A percentile compares a stretch with the other conserved stretches of the same genome.
phyloP scores from a whole-genome alignment of 2,797 vertebrate genomes.

The Bovichtus variegatus region DNA sequence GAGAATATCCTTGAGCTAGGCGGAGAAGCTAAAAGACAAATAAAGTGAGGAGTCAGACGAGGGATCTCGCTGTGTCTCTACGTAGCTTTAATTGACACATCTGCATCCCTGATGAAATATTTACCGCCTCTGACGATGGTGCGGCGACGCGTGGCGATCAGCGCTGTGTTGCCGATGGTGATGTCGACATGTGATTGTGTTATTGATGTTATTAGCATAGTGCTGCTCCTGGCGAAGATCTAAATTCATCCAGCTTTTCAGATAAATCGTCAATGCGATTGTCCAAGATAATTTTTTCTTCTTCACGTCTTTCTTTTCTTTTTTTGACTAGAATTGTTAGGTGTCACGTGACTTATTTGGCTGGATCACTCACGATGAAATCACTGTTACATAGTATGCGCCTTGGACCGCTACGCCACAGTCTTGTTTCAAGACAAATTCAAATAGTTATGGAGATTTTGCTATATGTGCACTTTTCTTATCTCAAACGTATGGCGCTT shows the following conservation, averaged over 20 bases:
- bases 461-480: background rate
- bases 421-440: background rate
- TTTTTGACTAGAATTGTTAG: background rate
- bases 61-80: constrained; percentile 68
- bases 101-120: constrained; percentile 86
- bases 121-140: constrained; percentile 76
- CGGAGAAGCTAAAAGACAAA: constrained; percentile 75
- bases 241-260: constrained; percentile 10
- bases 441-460: background rate
- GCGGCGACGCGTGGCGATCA: constrained; percentile 67
- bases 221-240: constrained; percentile 32
- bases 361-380: background rate
- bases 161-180: constrained; percentile 72
- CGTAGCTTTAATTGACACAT: constrained; percentile 86
- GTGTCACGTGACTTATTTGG: background rate
- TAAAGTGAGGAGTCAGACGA: constrained; percentile 66
- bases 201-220: constrained; percentile 72
- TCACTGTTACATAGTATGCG: background rate
- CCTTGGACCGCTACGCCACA: background rate
- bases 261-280: background rate
- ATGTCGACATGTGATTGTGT: constrained; percentile 70
- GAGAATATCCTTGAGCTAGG: constrained; percentile 84
- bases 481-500: background rate
- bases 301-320: background rate
- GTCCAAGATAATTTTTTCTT: background rate